Percentiles rank a stretch among this genome's conserved stretches.
Conservation (phyloP, 2,888 invertebrate species). For the Ectemnius lituratus region DNA sequence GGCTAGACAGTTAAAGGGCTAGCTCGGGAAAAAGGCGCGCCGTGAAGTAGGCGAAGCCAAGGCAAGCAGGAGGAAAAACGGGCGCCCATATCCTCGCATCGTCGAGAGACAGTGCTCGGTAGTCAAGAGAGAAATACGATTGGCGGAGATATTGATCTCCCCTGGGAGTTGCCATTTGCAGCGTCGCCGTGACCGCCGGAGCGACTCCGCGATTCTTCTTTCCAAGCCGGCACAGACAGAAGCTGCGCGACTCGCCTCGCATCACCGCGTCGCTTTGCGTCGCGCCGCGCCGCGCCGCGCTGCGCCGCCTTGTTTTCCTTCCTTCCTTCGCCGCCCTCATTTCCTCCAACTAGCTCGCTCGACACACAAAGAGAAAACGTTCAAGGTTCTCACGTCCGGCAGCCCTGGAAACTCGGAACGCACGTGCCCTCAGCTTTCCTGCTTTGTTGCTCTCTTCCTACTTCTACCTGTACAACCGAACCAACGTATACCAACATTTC, state of each 20-base stretch:
- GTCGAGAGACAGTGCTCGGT: conserved; percentile 53
- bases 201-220: conserved; percentile 62
- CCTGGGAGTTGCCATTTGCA: conserved; percentile 69
- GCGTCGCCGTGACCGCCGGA: conserved; percentile 48
- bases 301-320: conserved; percentile 16
- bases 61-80: neutral
- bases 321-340: conserved; percentile 10
- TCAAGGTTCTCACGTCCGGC: neutral
- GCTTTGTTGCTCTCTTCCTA: neutral
- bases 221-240: conserved; percentile 34
- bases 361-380: neutral
- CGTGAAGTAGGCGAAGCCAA: neutral
- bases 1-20: too few relatives aligned
- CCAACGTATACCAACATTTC: too few relatives aligned
- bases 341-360: neutral
- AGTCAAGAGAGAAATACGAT: conserved; percentile 66
- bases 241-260: neutral
- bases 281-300: too few relatives aligned
- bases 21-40: too few relatives aligned
- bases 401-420: neutral
- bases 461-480: too few relatives aligned
- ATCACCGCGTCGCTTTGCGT: too few relatives aligned
- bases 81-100: conserved; percentile 45
- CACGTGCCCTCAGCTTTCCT: neutral
- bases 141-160: conserved; percentile 73